Percentiles rank a stretch among this genome's conserved stretches.
These are phyloP conservation scores for Cinclus mexicanus DNA, from an alignment of 2,113 vertebrate genomes.

Conservation along the genomic window DNA sequence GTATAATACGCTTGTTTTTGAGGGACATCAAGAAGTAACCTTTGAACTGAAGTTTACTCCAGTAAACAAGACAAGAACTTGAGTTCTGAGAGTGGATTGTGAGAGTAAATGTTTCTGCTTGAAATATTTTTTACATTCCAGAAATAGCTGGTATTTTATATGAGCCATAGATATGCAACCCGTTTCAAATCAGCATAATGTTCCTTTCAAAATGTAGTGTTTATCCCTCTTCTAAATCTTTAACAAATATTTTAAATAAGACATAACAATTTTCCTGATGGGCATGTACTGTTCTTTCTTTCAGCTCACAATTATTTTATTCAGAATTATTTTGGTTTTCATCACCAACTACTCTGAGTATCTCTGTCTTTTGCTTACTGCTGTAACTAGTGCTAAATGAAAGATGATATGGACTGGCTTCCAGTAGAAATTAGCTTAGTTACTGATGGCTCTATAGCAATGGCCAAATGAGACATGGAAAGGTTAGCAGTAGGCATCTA, in stretches of 20 bases:
- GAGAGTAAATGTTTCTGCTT: constrained; percentile 17
- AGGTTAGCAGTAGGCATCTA: neutral
- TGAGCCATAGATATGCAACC: neutral
- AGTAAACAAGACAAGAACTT: constrained; percentile 14
- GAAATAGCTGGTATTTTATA: constrained; percentile 13
- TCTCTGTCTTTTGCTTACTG: neutral
- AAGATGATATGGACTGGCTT: neutral
- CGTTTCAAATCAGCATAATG: neutral
- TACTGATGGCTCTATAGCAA: neutral
- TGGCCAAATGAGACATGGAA: neutral
- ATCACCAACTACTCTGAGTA: neutral
- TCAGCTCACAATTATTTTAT: neutral
- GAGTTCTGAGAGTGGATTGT: neutral
- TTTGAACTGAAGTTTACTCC: constrained; percentile 8
- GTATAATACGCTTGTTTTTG: neutral
- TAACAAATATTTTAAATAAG: neutral
- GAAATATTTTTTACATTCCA: constrained; percentile 7
- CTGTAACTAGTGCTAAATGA: neutral
- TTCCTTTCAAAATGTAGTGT: neutral
- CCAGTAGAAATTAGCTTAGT: neutral
- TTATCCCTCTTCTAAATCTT: neutral
- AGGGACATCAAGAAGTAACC: neutral
- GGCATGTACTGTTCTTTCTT: neutral
- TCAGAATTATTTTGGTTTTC: neutral
- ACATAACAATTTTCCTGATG: neutral